Evolutionary conservation across 2,888 invertebrate genomes (phyloP).

Genomic region (Cremastinae sp.): DNA sequence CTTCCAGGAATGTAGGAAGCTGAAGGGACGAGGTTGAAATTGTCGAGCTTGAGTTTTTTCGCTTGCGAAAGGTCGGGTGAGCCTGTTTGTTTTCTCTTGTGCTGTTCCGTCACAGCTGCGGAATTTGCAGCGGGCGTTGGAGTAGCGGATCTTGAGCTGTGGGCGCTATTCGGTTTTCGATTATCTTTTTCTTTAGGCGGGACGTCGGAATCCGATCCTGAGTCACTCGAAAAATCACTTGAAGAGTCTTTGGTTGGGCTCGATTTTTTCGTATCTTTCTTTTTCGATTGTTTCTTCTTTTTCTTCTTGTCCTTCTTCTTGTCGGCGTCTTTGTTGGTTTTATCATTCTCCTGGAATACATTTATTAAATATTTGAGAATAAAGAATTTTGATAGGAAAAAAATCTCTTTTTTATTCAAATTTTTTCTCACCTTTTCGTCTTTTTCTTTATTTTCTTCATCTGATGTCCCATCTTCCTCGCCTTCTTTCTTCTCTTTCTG

Average conservation of each 20-base stretch:
- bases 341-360: constrained; percentile 79
- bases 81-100: constrained; percentile 76
- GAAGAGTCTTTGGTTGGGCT: constrained; percentile 75
- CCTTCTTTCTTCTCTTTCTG: constrained; percentile 88
- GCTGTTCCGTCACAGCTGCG: constrained; percentile 74
- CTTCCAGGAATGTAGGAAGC: constrained; percentile 81
- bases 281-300: constrained; percentile 78
- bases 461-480: constrained; percentile 87
- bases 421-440: constrained; percentile 82
- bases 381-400: too few species aligned
- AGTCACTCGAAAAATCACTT: constrained; percentile 77
- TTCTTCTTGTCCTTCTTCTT: constrained; percentile 79
- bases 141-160: constrained; percentile 77
- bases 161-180: constrained; percentile 81
- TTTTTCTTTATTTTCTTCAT: constrained; percentile 84
- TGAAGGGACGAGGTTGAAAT: constrained; percentile 75
- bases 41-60: constrained; percentile 82
- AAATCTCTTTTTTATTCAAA: not conserved
- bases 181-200: constrained; percentile 79
- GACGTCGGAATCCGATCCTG: constrained; percentile 70
- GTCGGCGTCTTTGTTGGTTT: constrained; percentile 78
- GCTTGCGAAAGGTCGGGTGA: constrained; percentile 81
- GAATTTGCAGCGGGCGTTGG: constrained; percentile 79
- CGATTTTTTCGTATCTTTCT: constrained; percentile 72
- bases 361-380: not conserved